Evolutionary conservation across 2,113 vertebrate species (phyloP), one percentile per base, ranked within the genome.

Genomic region (Heteronetta atricapilla): DNA sequence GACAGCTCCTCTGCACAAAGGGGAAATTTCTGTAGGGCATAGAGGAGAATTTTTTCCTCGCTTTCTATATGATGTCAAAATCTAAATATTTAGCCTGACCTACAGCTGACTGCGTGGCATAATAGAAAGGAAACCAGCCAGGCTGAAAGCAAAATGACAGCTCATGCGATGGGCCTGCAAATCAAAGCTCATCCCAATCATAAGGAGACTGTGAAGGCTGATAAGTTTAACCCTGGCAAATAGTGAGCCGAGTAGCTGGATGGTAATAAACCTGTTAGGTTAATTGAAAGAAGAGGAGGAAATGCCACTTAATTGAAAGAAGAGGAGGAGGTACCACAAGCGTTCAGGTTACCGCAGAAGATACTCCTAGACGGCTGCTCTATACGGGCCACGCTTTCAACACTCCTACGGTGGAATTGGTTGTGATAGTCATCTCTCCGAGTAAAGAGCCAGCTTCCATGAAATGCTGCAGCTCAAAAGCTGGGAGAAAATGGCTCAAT

Each of bases 371-470:
- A 58, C 4, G 1, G 55, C 34, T 93, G 76, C 75, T 64, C 83
- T 48, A 94, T 62, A 92, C 88, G 72, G 84, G 34, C 66, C 36
- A 4, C 0, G 1, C 82, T 96, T 90, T 92, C 93, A 86, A 60
- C 86, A 92, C 82, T 81, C 90, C 92, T 48, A 86, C 44, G 0
- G 77, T 4, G 21, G 68, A 91, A 60, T 31, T 6, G 1, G 48
- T 36, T 62, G 55, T 4, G 90, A 94, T 93, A 95, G 64, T 4
- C 73, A 86, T 92, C 93, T 91, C 78, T 70, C 69, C 53, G 56
- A 93, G 64, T 64, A 78, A 56, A 88, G 9, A 69, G 2, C 23
- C 8, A 74, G 38, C 88, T 91, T 78, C 80, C 94, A 79, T 62
- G 66, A 81, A 63, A 20, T 55, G 72, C 64, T 34, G 64, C 3